A percentile compares a stretch with the other conserved stretches of the same genome.
These are phyloP conservation scores for Atrichornis clamosus DNA, from an alignment of 2,113 vertebrate genomes.

Conservation along the genomic window DNA sequence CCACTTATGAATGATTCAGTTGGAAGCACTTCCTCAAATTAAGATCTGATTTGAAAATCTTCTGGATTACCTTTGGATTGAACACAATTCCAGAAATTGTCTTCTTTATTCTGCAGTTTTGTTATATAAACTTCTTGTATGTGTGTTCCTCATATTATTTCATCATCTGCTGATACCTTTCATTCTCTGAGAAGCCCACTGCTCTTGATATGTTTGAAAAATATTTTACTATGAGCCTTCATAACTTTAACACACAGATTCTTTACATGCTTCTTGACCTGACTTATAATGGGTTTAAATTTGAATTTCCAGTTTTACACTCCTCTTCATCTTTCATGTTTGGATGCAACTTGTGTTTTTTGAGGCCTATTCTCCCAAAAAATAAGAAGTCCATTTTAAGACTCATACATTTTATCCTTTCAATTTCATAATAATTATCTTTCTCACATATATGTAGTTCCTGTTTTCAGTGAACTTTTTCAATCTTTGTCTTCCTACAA, in stretches of 20 bases:
- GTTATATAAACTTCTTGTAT: accelerated
- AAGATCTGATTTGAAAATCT: not conserved
- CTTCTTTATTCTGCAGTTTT: not conserved
- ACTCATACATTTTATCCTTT: not conserved
- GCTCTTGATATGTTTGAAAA: not conserved
- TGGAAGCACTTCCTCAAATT: not conserved
- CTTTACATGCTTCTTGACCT: not conserved
- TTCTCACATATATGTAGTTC: not conserved
- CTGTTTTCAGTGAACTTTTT: not conserved
- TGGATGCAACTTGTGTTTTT: not conserved
- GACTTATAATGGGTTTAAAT: not conserved
- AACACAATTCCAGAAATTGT: not conserved
- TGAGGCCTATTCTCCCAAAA: not conserved
- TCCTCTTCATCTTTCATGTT: not conserved
- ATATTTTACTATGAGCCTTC: not conserved
- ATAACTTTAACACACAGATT: not conserved
- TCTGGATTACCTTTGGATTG: not conserved
- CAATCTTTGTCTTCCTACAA: not conserved
- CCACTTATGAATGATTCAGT: not conserved
- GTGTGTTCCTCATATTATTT: not conserved
- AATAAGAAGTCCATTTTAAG: not conserved
- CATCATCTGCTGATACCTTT: not conserved
- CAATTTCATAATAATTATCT: not conserved
- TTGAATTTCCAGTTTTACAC: not conserved
- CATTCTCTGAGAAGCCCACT: not conserved